Percentiles rank a stretch among this genome's conserved stretches.
phyloP scores from a whole-genome alignment of 1,140 invertebrate species.

The Euglossa dilemma region DNA sequence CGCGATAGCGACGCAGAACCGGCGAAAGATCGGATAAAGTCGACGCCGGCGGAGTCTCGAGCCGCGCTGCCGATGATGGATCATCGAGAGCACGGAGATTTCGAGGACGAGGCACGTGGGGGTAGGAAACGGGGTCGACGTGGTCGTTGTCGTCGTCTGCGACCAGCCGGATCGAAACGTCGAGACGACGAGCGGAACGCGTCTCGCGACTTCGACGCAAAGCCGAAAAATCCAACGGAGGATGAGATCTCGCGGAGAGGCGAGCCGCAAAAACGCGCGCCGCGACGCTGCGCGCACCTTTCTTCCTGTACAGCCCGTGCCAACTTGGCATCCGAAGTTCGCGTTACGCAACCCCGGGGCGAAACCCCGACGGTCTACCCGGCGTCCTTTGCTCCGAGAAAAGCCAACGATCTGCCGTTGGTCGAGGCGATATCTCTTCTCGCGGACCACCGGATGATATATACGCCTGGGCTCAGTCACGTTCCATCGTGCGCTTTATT shows the following conservation, averaged over 20 bases:
- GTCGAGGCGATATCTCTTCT: neutral
- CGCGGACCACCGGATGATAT: neutral
- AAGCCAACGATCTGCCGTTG: conserved; percentile 39
- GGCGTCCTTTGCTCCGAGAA: conserved; percentile 16
- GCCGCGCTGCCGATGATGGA: conserved; percentile 60
- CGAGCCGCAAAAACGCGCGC: conserved; percentile 40
- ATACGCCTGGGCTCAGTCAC: neutral
- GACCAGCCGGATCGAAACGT: conserved; percentile 61
- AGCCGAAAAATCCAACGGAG: conserved; percentile 53
- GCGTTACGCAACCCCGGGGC: conserved; percentile 28
- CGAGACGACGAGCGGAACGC: conserved; percentile 62
- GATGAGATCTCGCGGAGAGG: conserved; percentile 41
- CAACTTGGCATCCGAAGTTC: conserved; percentile 36
- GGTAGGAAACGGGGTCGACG: conserved; percentile 7
- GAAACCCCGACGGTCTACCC: neutral
- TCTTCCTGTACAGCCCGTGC: neutral
- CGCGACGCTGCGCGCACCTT: neutral
- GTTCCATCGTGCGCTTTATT: conserved; percentile 5
- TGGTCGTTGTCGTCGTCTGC: neutral
- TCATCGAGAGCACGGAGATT: conserved; percentile 31
- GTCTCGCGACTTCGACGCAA: conserved; percentile 51
- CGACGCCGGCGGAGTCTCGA: conserved; percentile 5
- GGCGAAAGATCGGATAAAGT: conserved; percentile 60
- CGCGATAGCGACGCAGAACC: conserved; percentile 54
- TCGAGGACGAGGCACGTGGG: neutral